Evolutionary conservation across 1,140 invertebrate species (phyloP).

Genomic region (Heliconius hermathena): DNA sequence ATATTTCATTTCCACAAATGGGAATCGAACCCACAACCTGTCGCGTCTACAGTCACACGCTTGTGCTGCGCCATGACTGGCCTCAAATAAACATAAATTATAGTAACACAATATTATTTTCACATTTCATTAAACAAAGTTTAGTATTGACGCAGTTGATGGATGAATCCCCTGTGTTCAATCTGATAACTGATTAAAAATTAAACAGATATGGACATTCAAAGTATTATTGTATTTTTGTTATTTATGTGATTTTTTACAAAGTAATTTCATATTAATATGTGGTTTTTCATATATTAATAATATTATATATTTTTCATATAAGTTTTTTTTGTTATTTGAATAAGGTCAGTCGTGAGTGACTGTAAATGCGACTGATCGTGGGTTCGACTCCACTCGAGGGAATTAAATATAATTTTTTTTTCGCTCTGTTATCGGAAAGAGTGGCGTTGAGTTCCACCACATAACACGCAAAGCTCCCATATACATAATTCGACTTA

Average conservation of each 20-base stretch:
- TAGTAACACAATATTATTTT: background rate
- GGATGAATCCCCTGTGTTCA: constrained; percentile 19
- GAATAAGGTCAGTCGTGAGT: no score
- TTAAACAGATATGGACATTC: background rate
- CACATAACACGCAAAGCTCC: no score
- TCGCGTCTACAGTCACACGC: background rate
- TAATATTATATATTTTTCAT: no score
- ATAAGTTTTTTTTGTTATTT: no score
- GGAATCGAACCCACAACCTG: background rate
- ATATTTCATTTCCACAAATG: background rate
- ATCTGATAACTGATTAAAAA: constrained; percentile 22
- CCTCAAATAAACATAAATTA: background rate
- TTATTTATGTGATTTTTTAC: background rate
- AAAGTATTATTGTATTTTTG: background rate
- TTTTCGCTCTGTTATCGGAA: no score
- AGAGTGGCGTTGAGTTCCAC: no score
- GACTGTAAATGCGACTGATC: no score
- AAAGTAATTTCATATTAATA: no score
- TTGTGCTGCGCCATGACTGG: background rate
- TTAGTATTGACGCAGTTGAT: constrained; percentile 21
- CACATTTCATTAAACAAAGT: background rate
- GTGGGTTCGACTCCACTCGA: no score
- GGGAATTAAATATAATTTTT: no score
- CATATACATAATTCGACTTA: no score
- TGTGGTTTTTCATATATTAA: no score